Evolutionary conservation across 2,113 vertebrate species (phyloP).

Genomic region (Numenius arquata): DNA sequence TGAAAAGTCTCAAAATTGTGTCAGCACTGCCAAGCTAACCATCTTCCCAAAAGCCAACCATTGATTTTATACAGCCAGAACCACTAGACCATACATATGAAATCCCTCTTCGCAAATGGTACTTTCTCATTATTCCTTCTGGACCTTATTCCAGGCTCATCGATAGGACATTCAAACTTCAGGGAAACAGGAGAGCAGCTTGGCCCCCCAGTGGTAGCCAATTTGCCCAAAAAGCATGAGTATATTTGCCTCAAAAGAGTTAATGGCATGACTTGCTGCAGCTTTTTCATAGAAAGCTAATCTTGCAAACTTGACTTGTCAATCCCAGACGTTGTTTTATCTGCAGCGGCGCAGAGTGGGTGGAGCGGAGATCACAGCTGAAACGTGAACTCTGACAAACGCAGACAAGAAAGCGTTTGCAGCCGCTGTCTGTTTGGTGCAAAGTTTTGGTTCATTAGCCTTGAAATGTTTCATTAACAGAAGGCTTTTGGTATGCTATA

Average conservation of each 20-base stretch:
- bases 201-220: neutral
- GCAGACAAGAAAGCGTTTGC: constrained; percentile 15
- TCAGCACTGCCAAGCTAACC: neutral
- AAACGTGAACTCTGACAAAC: constrained; percentile 68
- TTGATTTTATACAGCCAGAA: neutral
- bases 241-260: neutral
- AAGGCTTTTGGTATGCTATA: constrained; percentile 1
- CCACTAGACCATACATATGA: neutral
- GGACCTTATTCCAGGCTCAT: neutral
- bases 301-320: constrained; percentile 57
- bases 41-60: neutral
- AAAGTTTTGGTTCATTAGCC: constrained; percentile 66
- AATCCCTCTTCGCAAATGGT: neutral
- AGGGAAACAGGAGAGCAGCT: neutral
- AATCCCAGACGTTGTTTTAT: constrained; percentile 77
- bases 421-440: constrained; percentile 30
- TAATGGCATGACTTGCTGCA: neutral
- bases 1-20: neutral
- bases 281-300: neutral
- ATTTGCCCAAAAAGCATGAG: neutral
- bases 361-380: constrained; percentile 66
- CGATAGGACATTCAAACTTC: neutral
- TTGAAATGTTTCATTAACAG: constrained; percentile 58
- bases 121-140: neutral
- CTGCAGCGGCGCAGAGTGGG: constrained; percentile 65